phyloP scores from a whole-genome alignment of 53 echinoderm and acorn worm genomes.

The Apostichopus leukothele region DNA sequence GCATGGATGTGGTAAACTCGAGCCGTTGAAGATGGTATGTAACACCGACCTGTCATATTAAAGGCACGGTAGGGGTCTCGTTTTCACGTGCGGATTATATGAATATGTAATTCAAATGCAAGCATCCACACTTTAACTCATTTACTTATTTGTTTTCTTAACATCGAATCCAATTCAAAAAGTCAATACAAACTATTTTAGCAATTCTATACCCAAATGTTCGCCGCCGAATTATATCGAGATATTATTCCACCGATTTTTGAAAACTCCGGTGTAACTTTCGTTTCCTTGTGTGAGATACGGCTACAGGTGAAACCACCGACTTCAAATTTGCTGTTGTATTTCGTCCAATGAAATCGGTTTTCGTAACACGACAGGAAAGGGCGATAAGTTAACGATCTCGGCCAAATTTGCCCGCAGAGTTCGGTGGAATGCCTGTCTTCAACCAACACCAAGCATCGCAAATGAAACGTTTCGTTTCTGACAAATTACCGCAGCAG shows the following conservation, averaged over 20 bases:
- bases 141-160: conserved; percentile 17
- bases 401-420: neutral
- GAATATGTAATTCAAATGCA: neutral
- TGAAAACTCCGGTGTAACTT: conserved; percentile 2
- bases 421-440: neutral
- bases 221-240: conserved; percentile 1
- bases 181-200: conserved; percentile 1
- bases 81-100: neutral
- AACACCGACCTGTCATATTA: no score
- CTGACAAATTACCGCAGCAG: conserved; percentile 41
- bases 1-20: no score
- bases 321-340: conserved; percentile 5
- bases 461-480: neutral
- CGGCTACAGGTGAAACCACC: conserved; percentile 17
- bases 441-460: neutral
- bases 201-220: neutral
- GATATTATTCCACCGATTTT: neutral
- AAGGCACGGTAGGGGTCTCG: no score
- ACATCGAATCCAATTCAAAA: conserved; percentile 30
- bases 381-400: conserved; percentile 1
- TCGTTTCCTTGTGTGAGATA: neutral
- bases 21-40: no score
- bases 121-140: neutral
- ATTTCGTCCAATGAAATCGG: conserved; percentile 20
- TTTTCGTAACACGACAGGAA: conserved; percentile 9